Conservation (phyloP, 1,140 invertebrate species). For the Drosophila sturtevanti region DNA sequence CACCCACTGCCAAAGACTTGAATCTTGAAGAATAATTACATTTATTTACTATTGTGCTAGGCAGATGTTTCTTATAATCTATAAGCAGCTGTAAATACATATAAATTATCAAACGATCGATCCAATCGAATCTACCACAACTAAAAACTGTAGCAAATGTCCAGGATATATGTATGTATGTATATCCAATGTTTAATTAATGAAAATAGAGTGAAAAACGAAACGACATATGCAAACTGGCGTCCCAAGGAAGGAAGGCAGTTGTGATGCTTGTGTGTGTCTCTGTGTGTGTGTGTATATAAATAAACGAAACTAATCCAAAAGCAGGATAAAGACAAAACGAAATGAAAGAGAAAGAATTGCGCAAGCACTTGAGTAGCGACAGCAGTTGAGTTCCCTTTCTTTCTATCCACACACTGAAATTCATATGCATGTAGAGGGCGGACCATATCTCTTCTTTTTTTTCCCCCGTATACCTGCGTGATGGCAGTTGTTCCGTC, state of each 20-base stretch:
- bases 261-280: neutral
- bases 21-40: too few relatives aligned
- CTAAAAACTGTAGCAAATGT: slow-evolving; percentile 18
- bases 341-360: slow-evolving; percentile 6
- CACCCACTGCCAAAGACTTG: too few relatives aligned
- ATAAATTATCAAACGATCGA: neutral
- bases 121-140: slow-evolving; percentile 7
- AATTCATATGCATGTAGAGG: neutral
- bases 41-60: neutral
- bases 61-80: slow-evolving; percentile 2
- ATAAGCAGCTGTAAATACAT: slow-evolving; percentile 1
- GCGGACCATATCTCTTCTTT: neutral
- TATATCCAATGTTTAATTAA: slow-evolving; percentile 18
- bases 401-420: neutral
- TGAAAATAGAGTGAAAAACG: slow-evolving; percentile 5
- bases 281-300: neutral
- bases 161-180: slow-evolving; percentile 2
- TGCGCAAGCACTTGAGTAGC: slow-evolving; percentile 17
- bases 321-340: slow-evolving; percentile 1
- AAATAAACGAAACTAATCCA: slow-evolving; percentile 20
- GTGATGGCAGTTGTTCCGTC: neutral
- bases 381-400: slow-evolving; percentile 14
- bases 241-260: neutral
- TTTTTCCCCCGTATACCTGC: neutral
- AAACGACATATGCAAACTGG: slow-evolving; percentile 25